Base-by-base conservation (phyloP, 2,113 vertebrate species). In the Oriolus oriolus region DNA sequence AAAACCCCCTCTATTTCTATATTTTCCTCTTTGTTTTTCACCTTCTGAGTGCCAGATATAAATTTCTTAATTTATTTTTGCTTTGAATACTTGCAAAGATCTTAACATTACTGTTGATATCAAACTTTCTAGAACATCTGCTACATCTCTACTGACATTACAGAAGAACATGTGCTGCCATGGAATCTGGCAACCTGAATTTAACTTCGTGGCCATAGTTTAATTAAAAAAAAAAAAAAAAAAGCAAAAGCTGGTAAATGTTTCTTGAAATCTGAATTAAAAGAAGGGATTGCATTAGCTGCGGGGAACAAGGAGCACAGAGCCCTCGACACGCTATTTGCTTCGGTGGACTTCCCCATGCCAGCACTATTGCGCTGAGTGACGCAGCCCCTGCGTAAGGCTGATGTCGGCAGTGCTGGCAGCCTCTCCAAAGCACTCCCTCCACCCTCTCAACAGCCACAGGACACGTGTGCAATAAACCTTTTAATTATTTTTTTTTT, bases 141-240 rank as follows among this genome's bases (percentile, higher is more conserved):
- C 7, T 59, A 26, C 7, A 44, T 28, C 33, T 74, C 52, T n/a
- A 19, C 24, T 54, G 13, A 16, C 1, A 1, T 27, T 50, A 42
- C 3, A 68, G n/a, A 70, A 26, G 31, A 79, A 54, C 9, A 9
- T 0, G 3, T 0, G 0, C 28, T 74, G 14, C 47, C 30, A 0
- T 0, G 26, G 28, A 81, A 66, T 31, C 12, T 23, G 56, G 39
- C 39, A 77, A 80, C 22, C 5, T 47, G 35, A 64, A 77, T 86
- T 85, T 66, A 82, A 77, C 21, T 42, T 54, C 0, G 1, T 15
- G 35, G 14, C 1, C 11, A 3, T 18, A 63, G 59, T 86, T 87
- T 17, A 83, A n/a, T 59, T 24, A 4, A 19, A 28, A 11, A 16
- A 27, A 42, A 16, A 30, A 42, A 60, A 3, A 19, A 39, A 35